Conservation (phyloP, 2,888 invertebrate species). For the Atrina japonica region DNA sequence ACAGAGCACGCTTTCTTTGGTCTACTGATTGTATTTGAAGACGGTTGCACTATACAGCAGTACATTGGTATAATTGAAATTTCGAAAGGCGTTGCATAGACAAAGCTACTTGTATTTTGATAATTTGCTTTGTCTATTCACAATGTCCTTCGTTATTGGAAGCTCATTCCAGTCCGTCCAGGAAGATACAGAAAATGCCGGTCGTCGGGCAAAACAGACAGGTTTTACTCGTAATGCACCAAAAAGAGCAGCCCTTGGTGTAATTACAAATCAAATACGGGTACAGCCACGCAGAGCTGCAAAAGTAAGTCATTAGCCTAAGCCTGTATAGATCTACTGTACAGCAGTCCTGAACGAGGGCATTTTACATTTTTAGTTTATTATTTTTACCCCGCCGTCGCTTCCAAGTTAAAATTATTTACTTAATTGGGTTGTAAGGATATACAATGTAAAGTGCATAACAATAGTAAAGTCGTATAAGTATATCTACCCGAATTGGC, state of each 20-base stretch:
- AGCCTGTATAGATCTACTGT: no score
- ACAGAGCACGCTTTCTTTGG: no score
- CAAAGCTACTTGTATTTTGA: background rate
- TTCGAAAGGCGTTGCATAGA: background rate
- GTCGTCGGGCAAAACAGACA: slow-evolving; percentile 56
- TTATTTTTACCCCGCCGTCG: no score
- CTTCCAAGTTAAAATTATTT: no score
- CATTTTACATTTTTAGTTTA: no score
- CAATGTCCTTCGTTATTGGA: slow-evolving; percentile 60
- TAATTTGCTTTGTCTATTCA: slow-evolving; percentile 20
- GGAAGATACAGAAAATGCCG: slow-evolving; percentile 62
- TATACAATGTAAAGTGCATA: no score
- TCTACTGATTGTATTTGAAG: no score
- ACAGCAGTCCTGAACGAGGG: no score
- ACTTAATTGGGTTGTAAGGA: no score
- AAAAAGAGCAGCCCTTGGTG: slow-evolving; percentile 75
- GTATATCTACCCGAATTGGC: no score
- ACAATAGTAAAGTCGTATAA: no score
- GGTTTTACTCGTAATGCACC: slow-evolving; percentile 50
- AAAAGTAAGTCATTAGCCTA: slow-evolving; percentile 64
- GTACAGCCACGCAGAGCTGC: slow-evolving; percentile 76
- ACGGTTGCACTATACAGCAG: no score
- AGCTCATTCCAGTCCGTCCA: slow-evolving; percentile 44
- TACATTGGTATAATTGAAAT: background rate
- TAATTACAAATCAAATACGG: slow-evolving; percentile 75